Conservation (phyloP, 2,113 vertebrate species). For the Bujurquina vittata region DNA sequence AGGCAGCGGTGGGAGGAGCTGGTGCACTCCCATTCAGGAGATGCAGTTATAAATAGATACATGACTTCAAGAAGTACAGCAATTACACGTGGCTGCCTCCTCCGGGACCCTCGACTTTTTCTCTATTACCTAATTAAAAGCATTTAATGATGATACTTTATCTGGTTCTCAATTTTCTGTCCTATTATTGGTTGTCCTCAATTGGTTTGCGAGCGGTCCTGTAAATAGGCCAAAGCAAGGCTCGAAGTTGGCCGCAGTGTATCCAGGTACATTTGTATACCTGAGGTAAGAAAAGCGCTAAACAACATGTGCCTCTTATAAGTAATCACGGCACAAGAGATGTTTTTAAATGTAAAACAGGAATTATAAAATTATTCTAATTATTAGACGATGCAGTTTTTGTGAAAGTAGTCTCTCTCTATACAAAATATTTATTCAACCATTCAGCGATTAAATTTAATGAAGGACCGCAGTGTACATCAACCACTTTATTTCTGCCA, state of each 20-base stretch:
- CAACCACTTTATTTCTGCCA: too few species aligned
- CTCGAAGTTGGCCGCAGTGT: constrained; percentile 66
- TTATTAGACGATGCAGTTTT: too few species aligned
- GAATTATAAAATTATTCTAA: too few species aligned
- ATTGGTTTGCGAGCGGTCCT: constrained; percentile 65
- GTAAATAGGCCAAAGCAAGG: constrained; percentile 76
- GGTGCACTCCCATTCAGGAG: constrained; percentile 53
- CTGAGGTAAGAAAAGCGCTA: not conserved
- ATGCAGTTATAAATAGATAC: constrained; percentile 62
- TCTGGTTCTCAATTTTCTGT: constrained; percentile 79
- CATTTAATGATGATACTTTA: constrained; percentile 82
- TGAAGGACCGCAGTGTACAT: too few species aligned
- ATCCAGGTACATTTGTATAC: constrained; percentile 18
- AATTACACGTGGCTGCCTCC: constrained; percentile 71
- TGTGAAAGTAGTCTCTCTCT: too few species aligned
- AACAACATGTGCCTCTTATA: too few species aligned
- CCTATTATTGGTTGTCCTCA: constrained; percentile 79
- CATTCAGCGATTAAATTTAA: too few species aligned
- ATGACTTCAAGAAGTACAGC: constrained; percentile 50
- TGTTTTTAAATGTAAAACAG: too few species aligned
- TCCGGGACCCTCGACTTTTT: constrained; percentile 51
- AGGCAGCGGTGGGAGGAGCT: constrained; percentile 44
- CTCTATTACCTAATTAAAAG: constrained; percentile 82
- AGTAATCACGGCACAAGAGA: too few species aligned
- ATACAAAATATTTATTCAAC: too few species aligned